These are phyloP conservation scores for Sardinella longiceps DNA, from an alignment of 2,797 vertebrate species.

Conservation along the genomic window DNA sequence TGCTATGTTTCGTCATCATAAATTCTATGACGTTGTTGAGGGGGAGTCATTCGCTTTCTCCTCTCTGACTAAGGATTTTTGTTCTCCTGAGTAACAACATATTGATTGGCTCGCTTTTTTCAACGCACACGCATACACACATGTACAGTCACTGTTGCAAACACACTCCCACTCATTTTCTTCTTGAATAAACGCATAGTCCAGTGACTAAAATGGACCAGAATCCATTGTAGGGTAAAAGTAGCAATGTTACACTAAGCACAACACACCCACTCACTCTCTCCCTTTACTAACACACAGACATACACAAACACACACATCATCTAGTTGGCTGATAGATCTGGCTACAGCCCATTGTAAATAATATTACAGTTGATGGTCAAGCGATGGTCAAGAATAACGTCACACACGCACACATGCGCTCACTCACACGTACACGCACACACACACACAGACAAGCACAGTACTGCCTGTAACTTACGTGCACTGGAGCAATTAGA, in stretches of 20 bases:
- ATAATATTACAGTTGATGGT: constrained; percentile 5
- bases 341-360: not conserved
- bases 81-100: not conserved
- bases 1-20: not conserved
- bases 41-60: not conserved
- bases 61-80: not conserved
- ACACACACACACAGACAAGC: not conserved
- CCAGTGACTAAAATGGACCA: not conserved
- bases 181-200: not conserved
- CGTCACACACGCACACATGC: not conserved
- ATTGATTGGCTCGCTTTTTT: not conserved
- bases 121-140: not conserved
- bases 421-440: not conserved
- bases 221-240: not conserved
- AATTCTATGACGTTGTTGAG: not conserved
- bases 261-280: not conserved
- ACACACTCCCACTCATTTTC: not conserved
- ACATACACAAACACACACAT: not conserved
- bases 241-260: not conserved
- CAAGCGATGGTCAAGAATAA: not conserved
- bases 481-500: constrained; percentile 18
- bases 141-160: not conserved
- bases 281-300: not conserved
- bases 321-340: not conserved
- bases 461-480: constrained; percentile 10